These are phyloP conservation scores for Melanotaenia boesemani DNA, from an alignment of 2,797 vertebrate species.

Conservation along the genomic window DNA sequence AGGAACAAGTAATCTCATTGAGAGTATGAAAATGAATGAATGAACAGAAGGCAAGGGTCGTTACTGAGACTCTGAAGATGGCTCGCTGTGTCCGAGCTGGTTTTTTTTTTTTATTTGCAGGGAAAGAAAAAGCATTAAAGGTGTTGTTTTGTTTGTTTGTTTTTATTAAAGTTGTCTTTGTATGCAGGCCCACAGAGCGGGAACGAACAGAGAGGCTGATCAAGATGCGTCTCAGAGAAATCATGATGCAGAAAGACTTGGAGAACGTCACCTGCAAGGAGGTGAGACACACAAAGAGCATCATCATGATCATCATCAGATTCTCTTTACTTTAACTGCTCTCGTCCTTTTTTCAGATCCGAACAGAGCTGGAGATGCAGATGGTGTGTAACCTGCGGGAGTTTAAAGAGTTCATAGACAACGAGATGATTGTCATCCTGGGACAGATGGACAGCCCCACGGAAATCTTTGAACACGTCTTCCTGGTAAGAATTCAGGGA, in stretches of 20 bases:
- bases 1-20: constrained; percentile 59
- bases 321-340: background rate
- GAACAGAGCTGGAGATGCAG: constrained; percentile 97
- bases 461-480: constrained; percentile 97
- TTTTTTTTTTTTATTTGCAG: background rate
- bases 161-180: constrained; percentile 35
- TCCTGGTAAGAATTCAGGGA: constrained; percentile 84
- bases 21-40: constrained; percentile 36
- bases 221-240: constrained; percentile 93
- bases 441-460: constrained; percentile 99
- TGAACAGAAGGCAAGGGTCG: constrained; percentile 25
- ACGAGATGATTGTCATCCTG: constrained; percentile 98
- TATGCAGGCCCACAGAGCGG: constrained; percentile 92
- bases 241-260: constrained; percentile 99
- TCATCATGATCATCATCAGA: background rate
- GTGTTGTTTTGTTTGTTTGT: background rate
- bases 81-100: constrained; percentile 15
- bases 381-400: constrained; percentile 97
- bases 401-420: constrained; percentile 98
- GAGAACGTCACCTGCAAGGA: constrained; percentile 98
- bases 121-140: constrained; percentile 12
- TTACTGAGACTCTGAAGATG: constrained; percentile 32
- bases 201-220: constrained; percentile 94
- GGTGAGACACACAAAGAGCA: constrained; percentile 76
- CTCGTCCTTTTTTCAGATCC: constrained; percentile 83